Conservation (phyloP, 2,888 invertebrate species). For the Neocrepidodera transversa region DNA sequence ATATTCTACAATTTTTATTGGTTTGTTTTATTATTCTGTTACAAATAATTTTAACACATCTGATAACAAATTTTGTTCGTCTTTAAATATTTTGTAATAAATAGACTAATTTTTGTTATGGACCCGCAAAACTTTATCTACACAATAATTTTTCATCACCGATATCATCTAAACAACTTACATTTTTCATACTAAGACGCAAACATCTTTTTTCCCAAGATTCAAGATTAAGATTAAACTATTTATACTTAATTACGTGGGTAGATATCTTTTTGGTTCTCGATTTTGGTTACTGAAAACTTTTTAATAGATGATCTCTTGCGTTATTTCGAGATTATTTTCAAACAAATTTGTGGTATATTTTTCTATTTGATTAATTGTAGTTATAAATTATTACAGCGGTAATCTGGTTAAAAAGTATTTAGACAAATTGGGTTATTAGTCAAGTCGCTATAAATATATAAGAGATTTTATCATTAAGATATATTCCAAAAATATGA, state of each 20-base stretch:
- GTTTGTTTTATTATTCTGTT: no score
- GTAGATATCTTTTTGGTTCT: neutral
- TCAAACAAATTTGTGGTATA: slow-evolving; percentile 16
- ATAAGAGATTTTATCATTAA: neutral
- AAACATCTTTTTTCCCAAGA: slow-evolving; percentile 3
- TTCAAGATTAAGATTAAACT: neutral
- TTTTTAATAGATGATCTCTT: slow-evolving; percentile 18
- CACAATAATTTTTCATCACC: neutral
- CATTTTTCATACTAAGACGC: slow-evolving; percentile 4
- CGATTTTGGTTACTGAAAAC: slow-evolving; percentile 5
- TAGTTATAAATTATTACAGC: slow-evolving; percentile 13
- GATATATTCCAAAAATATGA: no score
- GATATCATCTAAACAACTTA: slow-evolving; percentile 4
- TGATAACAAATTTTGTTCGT: no score
- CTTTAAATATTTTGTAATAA: no score
- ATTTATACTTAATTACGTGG: slow-evolving; percentile 13
- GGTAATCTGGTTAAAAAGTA: slow-evolving; percentile 16
- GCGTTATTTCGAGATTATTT: slow-evolving; percentile 18
- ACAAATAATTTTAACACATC: no score
- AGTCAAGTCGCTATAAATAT: slow-evolving; percentile 24
- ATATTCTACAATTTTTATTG: no score
- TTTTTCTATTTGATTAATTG: slow-evolving; percentile 15
- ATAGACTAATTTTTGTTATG: no score
- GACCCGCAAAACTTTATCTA: neutral
- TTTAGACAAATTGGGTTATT: slow-evolving; percentile 26